Evolutionary conservation across 1,140 invertebrate species (phyloP).

Genomic region (Lepidurus couesii): DNA sequence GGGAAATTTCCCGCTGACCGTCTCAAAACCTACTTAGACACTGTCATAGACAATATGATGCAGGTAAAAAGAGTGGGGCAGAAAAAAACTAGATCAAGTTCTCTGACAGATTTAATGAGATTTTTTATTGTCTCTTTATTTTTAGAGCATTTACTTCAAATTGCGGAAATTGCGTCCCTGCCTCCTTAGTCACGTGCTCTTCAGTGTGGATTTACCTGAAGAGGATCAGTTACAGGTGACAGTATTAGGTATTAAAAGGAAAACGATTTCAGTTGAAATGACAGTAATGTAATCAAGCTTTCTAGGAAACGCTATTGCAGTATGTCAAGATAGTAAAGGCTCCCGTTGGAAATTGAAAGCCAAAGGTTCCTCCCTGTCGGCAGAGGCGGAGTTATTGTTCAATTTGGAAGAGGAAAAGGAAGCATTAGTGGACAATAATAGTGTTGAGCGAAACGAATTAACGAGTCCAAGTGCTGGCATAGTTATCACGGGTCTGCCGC

Average conservation of each 20-base stretch:
- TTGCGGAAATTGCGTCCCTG: slow-evolving; percentile 75
- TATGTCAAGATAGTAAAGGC: neutral
- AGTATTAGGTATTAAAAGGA: slow-evolving; percentile 53
- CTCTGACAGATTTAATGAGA: neutral
- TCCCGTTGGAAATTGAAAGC: slow-evolving; percentile 8
- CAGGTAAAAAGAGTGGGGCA: slow-evolving; percentile 48
- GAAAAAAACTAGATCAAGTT: neutral
- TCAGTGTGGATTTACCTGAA: slow-evolving; percentile 73
- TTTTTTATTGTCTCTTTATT: slow-evolving; percentile 35
- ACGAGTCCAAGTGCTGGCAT: slow-evolving; percentile 42
- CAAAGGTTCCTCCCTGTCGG: slow-evolving; percentile 23
- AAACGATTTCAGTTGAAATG: slow-evolving; percentile 13
- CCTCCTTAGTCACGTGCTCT: slow-evolving; percentile 68
- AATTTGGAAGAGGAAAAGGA: slow-evolving; percentile 37
- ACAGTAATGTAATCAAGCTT: neutral
- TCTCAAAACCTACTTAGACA: slow-evolving; percentile 43
- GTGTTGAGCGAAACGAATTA: neutral
- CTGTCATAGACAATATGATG: slow-evolving; percentile 60
- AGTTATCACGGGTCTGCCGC: slow-evolving; percentile 76
- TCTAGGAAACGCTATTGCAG: neutral
- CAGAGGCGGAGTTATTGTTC: slow-evolving; percentile 38
- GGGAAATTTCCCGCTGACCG: slow-evolving; percentile 57
- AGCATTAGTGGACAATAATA: neutral
- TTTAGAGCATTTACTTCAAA: slow-evolving; percentile 77
- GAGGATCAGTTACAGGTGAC: slow-evolving; percentile 85